Evolutionary conservation across 2,888 invertebrate species (phyloP).

Genomic region (Diarsia mendica): DNA sequence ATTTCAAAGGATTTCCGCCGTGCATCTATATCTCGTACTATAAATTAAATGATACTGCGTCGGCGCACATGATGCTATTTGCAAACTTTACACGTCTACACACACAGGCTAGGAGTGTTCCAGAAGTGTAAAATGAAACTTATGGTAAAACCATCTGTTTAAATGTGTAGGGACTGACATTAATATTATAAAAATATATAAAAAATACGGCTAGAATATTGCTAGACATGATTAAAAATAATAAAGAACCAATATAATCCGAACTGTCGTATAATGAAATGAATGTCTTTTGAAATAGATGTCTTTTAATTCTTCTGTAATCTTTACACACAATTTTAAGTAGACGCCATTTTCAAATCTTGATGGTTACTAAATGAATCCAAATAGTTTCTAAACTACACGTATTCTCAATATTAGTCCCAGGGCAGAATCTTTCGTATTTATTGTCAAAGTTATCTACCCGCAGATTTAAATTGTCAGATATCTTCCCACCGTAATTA

Average conservation of each 20-base stretch:
- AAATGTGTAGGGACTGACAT: conserved; percentile 44
- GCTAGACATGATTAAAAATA: conserved; percentile 43
- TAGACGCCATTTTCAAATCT: conserved; percentile 32
- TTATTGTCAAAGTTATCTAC: too few species aligned
- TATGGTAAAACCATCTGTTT: conserved; percentile 15
- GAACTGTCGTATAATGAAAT: conserved; percentile 24
- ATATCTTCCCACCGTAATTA: too few species aligned
- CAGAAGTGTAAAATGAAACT: background rate
- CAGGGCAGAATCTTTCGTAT: background rate
- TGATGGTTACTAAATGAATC: conserved; percentile 14
- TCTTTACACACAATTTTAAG: conserved; percentile 18
- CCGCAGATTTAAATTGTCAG: background rate
- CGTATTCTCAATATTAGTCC: background rate
- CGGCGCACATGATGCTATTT: background rate
- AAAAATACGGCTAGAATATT: conserved; percentile 33
- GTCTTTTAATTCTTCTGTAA: conserved; percentile 6
- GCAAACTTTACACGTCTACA: background rate
- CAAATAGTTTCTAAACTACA: conserved; percentile 1
- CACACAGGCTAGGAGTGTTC: background rate
- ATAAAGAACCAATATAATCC: conserved; percentile 50
- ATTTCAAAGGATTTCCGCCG: background rate
- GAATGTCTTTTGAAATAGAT: too few species aligned
- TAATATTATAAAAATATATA: conserved; percentile 24
- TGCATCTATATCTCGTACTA: background rate
- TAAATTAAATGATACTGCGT: background rate